phyloP scores from a whole-genome alignment of 2,113 vertebrate species.

The Aviceda subcristata region DNA sequence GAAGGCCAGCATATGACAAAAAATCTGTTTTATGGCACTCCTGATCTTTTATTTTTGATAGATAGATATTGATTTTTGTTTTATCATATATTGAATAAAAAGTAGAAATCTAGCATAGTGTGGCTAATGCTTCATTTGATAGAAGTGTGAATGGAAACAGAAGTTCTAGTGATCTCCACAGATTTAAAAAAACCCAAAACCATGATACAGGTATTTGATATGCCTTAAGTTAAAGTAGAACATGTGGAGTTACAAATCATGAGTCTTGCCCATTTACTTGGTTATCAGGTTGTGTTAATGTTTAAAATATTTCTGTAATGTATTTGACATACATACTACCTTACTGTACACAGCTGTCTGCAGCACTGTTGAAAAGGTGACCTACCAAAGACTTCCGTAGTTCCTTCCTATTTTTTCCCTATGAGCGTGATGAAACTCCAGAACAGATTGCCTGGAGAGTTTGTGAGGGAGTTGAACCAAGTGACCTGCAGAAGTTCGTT shows the following conservation, averaged over 20 bases:
- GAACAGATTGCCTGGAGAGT: not conserved
- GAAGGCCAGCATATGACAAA: not conserved
- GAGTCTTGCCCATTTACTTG: not conserved
- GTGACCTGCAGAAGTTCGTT: not conserved
- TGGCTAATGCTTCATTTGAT: not conserved
- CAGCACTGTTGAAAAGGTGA: not conserved
- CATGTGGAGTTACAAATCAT: not conserved
- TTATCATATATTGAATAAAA: not conserved
- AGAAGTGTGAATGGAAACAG: not conserved
- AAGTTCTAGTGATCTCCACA: not conserved
- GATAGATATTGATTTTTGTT: not conserved
- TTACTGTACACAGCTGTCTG: rapidly evolving
- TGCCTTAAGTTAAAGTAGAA: not conserved
- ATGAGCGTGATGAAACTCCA: not conserved
- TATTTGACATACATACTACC: not conserved
- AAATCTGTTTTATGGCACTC: not conserved
- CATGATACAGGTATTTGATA: not conserved
- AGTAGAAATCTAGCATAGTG: too few species aligned
- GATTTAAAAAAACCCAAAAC: not conserved
- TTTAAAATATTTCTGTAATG: not conserved
- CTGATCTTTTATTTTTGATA: not conserved
- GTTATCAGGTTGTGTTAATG: not conserved
- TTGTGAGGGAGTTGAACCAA: not conserved
- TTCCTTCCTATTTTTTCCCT: not conserved
- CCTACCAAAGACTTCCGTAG: not conserved